These are phyloP conservation scores for Maniola hyperantus DNA, from an alignment of 2,888 invertebrate species.

Conservation along the genomic window DNA sequence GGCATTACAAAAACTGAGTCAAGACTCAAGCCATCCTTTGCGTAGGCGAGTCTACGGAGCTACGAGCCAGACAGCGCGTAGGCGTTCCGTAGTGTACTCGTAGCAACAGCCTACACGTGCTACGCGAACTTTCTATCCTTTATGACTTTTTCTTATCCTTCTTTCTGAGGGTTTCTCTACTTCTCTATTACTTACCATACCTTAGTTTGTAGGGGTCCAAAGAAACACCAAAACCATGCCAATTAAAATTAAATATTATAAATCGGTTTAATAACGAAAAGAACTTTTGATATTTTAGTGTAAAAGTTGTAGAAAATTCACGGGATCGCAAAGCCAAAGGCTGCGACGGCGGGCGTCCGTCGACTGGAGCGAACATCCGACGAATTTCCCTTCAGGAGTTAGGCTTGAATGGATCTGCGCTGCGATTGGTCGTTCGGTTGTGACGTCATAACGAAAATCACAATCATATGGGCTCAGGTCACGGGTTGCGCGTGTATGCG, in stretches of 20 bases:
- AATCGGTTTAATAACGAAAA: background rate
- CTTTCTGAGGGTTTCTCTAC: constrained; percentile 24
- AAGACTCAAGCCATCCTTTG: constrained; percentile 53
- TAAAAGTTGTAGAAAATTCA: background rate
- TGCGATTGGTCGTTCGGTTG: constrained; percentile 82
- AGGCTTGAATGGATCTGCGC: constrained; percentile 86
- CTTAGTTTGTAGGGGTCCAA: background rate
- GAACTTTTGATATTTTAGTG: background rate
- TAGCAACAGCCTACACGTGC: constrained; percentile 58
- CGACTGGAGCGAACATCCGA: constrained; percentile 76
- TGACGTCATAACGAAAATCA: constrained; percentile 88
- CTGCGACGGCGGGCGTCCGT: constrained; percentile 55
- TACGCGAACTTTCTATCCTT: constrained; percentile 6
- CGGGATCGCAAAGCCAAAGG: constrained; percentile 38
- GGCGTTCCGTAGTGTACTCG: constrained; percentile 71
- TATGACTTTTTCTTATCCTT: background rate
- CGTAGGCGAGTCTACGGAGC: constrained; percentile 78
- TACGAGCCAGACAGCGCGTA: constrained; percentile 74
- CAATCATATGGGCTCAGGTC: constrained; percentile 82
- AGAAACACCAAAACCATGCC: constrained; percentile 17
- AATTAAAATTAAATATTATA: background rate
- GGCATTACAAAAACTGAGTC: constrained; percentile 46
- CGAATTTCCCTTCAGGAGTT: constrained; percentile 83
- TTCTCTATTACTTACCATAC: constrained; percentile 21
- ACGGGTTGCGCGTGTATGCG: constrained; percentile 55